Percentiles rank a stretch among this genome's conserved stretches.
Evolutionary conservation across 2,797 vertebrate species (phyloP).

Genomic region (Sorex maritimensis): DNA sequence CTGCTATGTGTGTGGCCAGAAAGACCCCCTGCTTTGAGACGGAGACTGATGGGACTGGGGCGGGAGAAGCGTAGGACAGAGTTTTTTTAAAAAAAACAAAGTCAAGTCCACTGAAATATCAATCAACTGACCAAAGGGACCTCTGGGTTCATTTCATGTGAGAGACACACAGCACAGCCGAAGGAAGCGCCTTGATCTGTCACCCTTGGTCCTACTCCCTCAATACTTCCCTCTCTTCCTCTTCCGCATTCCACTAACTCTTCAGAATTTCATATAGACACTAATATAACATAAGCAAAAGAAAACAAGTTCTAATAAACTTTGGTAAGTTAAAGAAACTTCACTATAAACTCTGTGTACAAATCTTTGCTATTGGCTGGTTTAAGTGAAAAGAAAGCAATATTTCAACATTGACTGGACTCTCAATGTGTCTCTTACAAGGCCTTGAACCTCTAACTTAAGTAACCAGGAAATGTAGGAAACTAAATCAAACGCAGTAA

Average conservation of each 20-base stretch:
- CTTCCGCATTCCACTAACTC: neutral
- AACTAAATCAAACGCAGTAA: neutral
- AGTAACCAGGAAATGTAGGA: neutral
- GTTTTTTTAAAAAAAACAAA: constrained; percentile 55
- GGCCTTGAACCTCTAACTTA: neutral
- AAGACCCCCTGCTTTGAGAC: neutral
- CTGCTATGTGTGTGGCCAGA: neutral
- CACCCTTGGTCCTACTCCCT: neutral
- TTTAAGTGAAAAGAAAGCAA: constrained; percentile 55
- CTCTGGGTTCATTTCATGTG: constrained; percentile 51
- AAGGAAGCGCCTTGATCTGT: neutral
- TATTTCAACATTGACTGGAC: constrained; percentile 35
- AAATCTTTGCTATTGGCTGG: constrained; percentile 60
- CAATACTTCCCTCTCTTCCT: neutral
- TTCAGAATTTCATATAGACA: constrained; percentile 53
- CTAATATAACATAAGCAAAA: neutral
- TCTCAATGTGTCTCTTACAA: constrained; percentile 37
- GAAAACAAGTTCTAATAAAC: neutral
- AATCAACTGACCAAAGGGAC: constrained; percentile 27
- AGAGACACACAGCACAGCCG: constrained; percentile 4
- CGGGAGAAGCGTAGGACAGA: constrained; percentile 20
- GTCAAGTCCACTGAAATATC: constrained; percentile 59
- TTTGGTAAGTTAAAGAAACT: neutral
- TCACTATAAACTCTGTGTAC: constrained; percentile 16
- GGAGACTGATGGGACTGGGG: neutral